These are phyloP conservation scores for Tipula lateralis DNA, from an alignment of 2,888 invertebrate species.

Conservation along the genomic window DNA sequence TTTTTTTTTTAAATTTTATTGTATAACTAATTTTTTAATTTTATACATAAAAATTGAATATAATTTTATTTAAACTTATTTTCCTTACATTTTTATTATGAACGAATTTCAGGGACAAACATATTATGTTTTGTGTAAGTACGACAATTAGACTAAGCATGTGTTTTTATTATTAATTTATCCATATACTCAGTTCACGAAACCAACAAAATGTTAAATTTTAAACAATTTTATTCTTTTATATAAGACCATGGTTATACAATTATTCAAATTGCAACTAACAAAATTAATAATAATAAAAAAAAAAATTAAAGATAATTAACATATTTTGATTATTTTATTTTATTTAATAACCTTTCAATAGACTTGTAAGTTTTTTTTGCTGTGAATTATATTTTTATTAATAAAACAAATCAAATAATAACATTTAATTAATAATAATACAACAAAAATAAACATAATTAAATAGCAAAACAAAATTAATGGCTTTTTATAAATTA, in stretches of 20 bases:
- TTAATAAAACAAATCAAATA: background rate
- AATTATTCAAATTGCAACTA: background rate
- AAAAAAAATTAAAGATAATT: background rate
- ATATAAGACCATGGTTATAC: background rate
- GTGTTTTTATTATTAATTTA: background rate
- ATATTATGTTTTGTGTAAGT: background rate
- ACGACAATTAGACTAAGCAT: background rate
- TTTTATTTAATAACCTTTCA: background rate
- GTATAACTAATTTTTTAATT: background rate
- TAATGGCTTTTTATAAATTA: conserved; percentile 11
- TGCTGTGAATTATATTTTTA: conserved; percentile 24
- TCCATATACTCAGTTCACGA: background rate
- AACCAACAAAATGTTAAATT: background rate
- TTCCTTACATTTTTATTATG: background rate
- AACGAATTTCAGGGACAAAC: background rate
- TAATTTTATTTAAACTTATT: background rate
- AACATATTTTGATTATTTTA: background rate
- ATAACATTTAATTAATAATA: background rate
- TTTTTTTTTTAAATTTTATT: background rate
- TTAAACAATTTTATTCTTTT: background rate
- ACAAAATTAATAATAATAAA: background rate
- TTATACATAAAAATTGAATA: background rate
- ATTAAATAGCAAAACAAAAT: background rate
- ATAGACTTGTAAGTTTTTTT: background rate
- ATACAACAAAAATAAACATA: background rate